Percentiles rank a stretch among this genome's conserved stretches.
Conservation (phyloP, 1,140 invertebrate genomes). For the Philaenus spumarius region DNA sequence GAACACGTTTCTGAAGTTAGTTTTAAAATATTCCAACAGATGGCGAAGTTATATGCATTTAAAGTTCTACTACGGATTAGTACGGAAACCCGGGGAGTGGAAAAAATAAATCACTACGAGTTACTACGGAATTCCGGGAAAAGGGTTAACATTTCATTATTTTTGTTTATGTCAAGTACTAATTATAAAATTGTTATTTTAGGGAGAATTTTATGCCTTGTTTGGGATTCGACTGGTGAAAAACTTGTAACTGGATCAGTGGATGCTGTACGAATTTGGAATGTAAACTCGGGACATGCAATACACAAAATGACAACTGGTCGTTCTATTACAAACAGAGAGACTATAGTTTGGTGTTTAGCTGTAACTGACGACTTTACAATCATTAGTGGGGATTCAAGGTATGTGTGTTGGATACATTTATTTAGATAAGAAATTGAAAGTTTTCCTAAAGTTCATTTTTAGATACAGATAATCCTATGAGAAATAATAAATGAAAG, state of each 20-base stretch:
- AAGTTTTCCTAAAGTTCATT: no score
- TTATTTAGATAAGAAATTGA: not conserved
- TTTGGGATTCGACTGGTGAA: conserved; percentile 70
- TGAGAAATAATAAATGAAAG: no score
- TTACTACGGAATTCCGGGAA: no score
- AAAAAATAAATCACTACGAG: no score
- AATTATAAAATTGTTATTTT: conserved; percentile 22
- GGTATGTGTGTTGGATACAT: conserved; percentile 27
- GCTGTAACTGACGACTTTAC: conserved; percentile 70
- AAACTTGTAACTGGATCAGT: conserved; percentile 77
- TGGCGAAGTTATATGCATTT: no score
- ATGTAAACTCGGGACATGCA: conserved; percentile 72
- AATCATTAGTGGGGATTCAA: conserved; percentile 84
- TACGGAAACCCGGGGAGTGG: no score
- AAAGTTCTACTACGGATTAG: no score
- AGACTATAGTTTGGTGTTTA: conserved; percentile 82
- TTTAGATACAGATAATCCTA: no score
- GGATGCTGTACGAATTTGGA: conserved; percentile 82
- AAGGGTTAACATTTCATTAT: no score
- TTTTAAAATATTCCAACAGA: no score
- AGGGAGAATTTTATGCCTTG: conserved; percentile 76
- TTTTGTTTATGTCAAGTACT: no score
- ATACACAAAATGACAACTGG: conserved; percentile 71
- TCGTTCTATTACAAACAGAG: conserved; percentile 49
- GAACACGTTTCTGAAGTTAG: no score